phyloP scores from a whole-genome alignment of 1,140 invertebrate genomes.

The Drosophila chauvacae region DNA sequence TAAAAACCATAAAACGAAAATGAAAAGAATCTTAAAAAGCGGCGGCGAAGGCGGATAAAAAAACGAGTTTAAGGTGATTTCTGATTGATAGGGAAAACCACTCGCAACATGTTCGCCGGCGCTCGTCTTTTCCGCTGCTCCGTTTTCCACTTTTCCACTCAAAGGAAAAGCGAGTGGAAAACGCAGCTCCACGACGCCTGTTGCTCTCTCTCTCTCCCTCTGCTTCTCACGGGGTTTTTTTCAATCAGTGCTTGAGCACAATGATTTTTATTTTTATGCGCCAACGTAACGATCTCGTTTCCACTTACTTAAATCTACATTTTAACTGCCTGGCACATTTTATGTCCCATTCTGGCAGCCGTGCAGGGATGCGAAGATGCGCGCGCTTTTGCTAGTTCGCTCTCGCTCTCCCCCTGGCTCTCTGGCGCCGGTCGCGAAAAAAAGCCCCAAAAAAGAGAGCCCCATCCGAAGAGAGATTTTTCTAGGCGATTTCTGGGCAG shows the following conservation, averaged over 20 bases:
- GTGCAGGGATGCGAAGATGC: constrained; percentile 59
- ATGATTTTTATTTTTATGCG: constrained; percentile 85
- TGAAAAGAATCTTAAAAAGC: constrained; percentile 83
- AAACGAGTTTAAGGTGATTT: constrained; percentile 77
- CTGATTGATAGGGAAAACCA: constrained; percentile 60
- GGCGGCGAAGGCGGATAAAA: constrained; percentile 40
- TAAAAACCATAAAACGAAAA: constrained; percentile 84
- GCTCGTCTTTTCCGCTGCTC: constrained; percentile 13
- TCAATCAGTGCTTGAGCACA: constrained; percentile 84
- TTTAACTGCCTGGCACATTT: constrained; percentile 84
- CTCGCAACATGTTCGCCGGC: constrained; percentile 67
- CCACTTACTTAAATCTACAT: constrained; percentile 85
- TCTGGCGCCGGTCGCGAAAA: constrained; percentile 28
- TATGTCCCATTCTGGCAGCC: constrained; percentile 83
- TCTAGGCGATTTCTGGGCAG: constrained; percentile 22
- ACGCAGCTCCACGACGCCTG: constrained; percentile 46
- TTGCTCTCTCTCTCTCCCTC: constrained; percentile 42
- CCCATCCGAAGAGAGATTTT: constrained; percentile 17
- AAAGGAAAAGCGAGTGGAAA: constrained; percentile 69
- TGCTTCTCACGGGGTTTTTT: constrained; percentile 58
- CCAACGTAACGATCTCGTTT: constrained; percentile 85
- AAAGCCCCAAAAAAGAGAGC: constrained; percentile 12
- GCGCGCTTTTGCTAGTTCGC: constrained; percentile 54
- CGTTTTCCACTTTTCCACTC: constrained; percentile 51
- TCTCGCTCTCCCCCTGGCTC: constrained; percentile 19